Base-by-base conservation (phyloP, 2,888 invertebrate species). In the Adelognathus sp. region DNA sequence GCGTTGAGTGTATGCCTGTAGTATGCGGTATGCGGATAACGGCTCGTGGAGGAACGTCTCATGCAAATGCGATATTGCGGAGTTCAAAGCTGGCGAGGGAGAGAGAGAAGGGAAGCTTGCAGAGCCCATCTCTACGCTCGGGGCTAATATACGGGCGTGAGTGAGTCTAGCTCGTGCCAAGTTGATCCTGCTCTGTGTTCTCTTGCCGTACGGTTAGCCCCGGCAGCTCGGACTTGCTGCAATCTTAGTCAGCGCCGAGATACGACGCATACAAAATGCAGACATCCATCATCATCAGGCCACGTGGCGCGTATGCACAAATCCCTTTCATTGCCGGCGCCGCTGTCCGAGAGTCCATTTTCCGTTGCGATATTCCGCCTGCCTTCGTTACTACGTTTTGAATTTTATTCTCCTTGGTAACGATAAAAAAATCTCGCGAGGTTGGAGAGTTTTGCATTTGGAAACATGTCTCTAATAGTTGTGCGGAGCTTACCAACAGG, bases 181-280 rank as follows among this genome's bases (percentile, higher is more conserved):
- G 69, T 50, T 69, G 73, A 76, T 80, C 69, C 71, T 80, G 54
- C 60, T 71, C 44, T 66, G 63, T 36, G 70, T 64, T 74, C 64
- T 69, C 50, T 21, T n/a, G 9, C 18, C 31, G 46, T 21, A 50
- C 39, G 29, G 29, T 54, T 21, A n/a, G n/a, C 14, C 14, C 21
- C 33, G 4, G 61, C 70, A 58, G 56, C 39, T 71, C 24, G 58
- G 52, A 75, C 72, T 81, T 54, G 60, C 54, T 58, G 73, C 80
- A 85, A 85, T 86, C 82, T 76, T 61, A 50, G 77, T 61, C 77
- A 82, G 85, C 61, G 33, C 75, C 74, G 84, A 86, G 85, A 79
- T 81, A 80, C 80, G 80, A 83, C 79, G 83, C 83, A 83, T 83
- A 86, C 82, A 81, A n/a, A 83, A 85, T 81, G 82, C 83, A 83